Conservation (phyloP, 2,888 invertebrate species). For the Panopea generosa region DNA sequence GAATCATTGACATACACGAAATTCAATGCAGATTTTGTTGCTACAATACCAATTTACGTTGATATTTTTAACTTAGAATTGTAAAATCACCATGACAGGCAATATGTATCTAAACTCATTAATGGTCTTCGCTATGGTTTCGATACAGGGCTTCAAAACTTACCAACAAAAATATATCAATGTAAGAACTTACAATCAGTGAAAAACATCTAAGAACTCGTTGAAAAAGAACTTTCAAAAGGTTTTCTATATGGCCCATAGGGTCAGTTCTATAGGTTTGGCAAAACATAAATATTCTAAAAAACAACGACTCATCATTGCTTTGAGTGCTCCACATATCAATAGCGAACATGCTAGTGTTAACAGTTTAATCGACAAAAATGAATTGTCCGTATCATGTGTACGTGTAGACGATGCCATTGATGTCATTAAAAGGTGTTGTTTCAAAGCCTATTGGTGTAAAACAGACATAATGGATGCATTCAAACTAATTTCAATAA, state of each 20-base stretch:
- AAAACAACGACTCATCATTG: conserved; percentile 56
- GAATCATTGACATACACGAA: no score
- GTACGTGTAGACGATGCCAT: conserved; percentile 60
- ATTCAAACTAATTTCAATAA: conserved; percentile 42
- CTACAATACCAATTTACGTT: conserved; percentile 5
- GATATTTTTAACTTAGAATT: conserved; percentile 1
- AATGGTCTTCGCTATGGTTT: conserved; percentile 10
- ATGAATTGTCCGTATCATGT: conserved; percentile 37
- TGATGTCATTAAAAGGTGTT: conserved; percentile 26
- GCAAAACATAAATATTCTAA: conserved; percentile 52
- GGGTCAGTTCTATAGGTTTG: conserved; percentile 52
- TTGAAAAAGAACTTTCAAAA: conserved; percentile 42
- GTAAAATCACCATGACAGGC: conserved; percentile 1
- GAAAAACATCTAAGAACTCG: conserved; percentile 19
- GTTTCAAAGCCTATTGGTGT: conserved; percentile 25
- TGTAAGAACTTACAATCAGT: conserved; percentile 54
- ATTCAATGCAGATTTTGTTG: background rate
- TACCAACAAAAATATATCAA: background rate
- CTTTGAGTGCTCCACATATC: conserved; percentile 58
- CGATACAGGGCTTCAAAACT: background rate
- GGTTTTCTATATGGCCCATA: conserved; percentile 33
- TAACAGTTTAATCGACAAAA: conserved; percentile 57
- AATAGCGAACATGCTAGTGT: conserved; percentile 37
- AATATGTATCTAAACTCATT: background rate
- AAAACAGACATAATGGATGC: conserved; percentile 56